Base-by-base conservation (phyloP, 1,140 invertebrate genomes). In the Drosophila littoralis region DNA sequence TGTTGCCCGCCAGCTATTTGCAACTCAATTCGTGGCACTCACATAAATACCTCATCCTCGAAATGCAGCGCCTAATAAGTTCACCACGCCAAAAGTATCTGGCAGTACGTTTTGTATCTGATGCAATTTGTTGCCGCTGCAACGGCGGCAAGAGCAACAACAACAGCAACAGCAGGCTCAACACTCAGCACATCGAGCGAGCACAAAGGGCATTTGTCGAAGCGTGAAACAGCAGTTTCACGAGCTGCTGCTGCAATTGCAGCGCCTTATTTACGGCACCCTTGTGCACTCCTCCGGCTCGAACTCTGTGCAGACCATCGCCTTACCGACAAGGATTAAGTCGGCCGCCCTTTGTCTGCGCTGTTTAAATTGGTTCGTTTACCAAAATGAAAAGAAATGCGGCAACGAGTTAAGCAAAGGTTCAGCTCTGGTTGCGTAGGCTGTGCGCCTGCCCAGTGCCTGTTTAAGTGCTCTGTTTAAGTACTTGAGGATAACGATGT, bases 211-310 rank as follows among this genome's bases (percentile, higher is more conserved):
- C 84, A 78, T 83, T 88, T 88, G 73, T 80, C 66, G 84, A 75
- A 88, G 83, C 83, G 83, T 88, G 83, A 88, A 88, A 83, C 79
- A 88, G 77, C 83, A 88, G 84, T 88, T 89, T 89, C 83, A 89
- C 84, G 79, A 89, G 83, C 61, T 50, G 38, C 36, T 36, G 46
- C 57, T 71, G 75, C 79, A 79, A 78, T 79, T 79, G 63, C 75
- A 54, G 32, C 51, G 15, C 54, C 42, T 32, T 52, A 38, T n/a
- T 51, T 15, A 46, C 28, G 13, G 22, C 36, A 43, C 40, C 65
- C 54, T 28, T 48, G 46, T 61, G 50, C 32, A 35, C 45, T 52
- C 28, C 51, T 42, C 51, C 33, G 40, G 28, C 42, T 75, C 17
- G 51, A 42, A 32, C 28, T 57, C 38, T 35, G 51, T 22, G 22